Conservation (phyloP, 2,888 invertebrate species). For the Cephus rjabovi region DNA sequence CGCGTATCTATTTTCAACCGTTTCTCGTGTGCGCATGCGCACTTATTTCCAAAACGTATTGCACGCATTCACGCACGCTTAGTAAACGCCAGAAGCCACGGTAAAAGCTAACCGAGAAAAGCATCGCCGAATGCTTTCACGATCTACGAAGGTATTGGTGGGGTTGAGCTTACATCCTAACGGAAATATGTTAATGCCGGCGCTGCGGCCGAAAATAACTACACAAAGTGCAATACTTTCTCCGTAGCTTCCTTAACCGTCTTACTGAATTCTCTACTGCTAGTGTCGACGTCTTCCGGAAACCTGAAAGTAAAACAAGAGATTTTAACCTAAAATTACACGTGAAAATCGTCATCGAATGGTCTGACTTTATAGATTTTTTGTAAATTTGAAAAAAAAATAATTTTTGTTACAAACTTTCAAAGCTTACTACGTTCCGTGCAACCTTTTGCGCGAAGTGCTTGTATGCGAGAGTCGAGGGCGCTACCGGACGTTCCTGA, state of each 20-base stretch:
- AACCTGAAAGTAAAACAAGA: neutral
- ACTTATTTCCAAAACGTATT: neutral
- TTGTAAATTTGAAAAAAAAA: neutral
- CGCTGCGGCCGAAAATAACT: constrained; percentile 49
- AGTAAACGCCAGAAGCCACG: neutral
- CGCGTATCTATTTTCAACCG: constrained; percentile 41
- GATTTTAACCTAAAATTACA: neutral
- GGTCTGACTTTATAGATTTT: neutral
- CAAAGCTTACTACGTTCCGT: neutral
- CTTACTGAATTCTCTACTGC: neutral
- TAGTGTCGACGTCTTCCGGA: neutral
- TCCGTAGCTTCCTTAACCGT: constrained; percentile 8
- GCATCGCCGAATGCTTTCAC: neutral
- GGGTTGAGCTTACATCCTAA: constrained; percentile 19
- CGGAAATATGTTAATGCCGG: constrained; percentile 37
- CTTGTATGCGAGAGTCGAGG: neutral
- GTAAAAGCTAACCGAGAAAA: neutral
- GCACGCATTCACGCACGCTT: neutral
- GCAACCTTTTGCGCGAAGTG: neutral
- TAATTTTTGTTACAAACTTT: neutral
- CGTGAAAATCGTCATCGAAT: neutral
- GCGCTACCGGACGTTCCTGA: neutral
- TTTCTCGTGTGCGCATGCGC: constrained; percentile 18
- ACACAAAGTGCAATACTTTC: constrained; percentile 23
- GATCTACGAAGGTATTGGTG: neutral